Evolutionary conservation across 2,888 invertebrate genomes (phyloP).

Genomic region (Parnassius smintheus): DNA sequence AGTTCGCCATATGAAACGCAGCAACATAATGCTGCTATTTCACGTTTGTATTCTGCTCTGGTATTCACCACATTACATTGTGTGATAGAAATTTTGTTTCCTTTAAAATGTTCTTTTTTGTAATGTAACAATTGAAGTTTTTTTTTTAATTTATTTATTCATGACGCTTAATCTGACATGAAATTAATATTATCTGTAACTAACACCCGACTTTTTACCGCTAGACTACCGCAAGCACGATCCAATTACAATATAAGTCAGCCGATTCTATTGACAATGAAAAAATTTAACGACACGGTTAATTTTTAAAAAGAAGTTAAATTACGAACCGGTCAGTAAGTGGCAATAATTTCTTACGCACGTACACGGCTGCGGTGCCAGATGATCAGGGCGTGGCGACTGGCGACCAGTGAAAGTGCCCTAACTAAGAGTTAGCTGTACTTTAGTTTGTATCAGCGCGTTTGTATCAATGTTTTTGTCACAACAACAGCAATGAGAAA

Average conservation of each 20-base stretch:
- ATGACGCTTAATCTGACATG: constrained; percentile 2
- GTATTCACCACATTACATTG: too few relatives aligned
- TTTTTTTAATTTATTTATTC: neutral
- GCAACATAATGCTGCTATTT: too few relatives aligned
- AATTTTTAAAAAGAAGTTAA: constrained; percentile 28
- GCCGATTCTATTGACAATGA: constrained; percentile 1
- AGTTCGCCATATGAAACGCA: too few relatives aligned
- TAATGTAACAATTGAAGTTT: too few relatives aligned
- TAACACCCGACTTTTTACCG: constrained; percentile 11
- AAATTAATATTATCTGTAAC: constrained; percentile 16
- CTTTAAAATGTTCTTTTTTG: too few relatives aligned
- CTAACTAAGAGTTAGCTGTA: constrained; percentile 58
- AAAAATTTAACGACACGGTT: constrained; percentile 15
- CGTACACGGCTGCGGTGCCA: constrained; percentile 44
- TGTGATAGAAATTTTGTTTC: too few relatives aligned
- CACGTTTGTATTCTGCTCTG: too few relatives aligned
- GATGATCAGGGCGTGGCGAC: constrained; percentile 46
- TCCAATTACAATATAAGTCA: constrained; percentile 11
- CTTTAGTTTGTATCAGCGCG: constrained; percentile 38
- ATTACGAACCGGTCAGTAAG: constrained; percentile 25
- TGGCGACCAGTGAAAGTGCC: constrained; percentile 66
- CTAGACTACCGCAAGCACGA: constrained; percentile 11
- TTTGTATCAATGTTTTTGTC: constrained; percentile 7
- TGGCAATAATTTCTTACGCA: constrained; percentile 27
- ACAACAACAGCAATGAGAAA: constrained; percentile 14